phyloP scores from a whole-genome alignment of 2,888 invertebrate species.

The Eupithecia subfuscata region DNA sequence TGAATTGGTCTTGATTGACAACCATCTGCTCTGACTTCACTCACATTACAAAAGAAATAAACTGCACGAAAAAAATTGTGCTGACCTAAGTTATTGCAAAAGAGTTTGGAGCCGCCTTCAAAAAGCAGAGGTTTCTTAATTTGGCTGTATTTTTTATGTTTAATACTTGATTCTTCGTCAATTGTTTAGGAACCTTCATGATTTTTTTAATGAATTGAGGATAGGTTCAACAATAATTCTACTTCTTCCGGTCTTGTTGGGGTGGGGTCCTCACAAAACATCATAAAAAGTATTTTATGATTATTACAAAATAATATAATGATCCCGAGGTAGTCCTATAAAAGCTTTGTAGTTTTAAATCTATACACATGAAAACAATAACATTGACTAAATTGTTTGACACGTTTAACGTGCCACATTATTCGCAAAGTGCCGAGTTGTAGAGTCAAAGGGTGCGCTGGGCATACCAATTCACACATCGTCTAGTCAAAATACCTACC shows the following conservation, averaged over 20 bases:
- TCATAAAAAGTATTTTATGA: neutral
- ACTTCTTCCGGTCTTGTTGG: neutral
- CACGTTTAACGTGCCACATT: slow-evolving; percentile 14
- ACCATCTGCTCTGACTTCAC: slow-evolving; percentile 7
- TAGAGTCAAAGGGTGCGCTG: slow-evolving; percentile 22
- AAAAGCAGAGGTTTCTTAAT: neutral
- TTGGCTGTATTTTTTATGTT: neutral
- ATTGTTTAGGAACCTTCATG: neutral
- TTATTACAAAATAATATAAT: neutral
- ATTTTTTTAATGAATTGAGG: neutral
- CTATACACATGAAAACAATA: neutral
- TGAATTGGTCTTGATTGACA: neutral
- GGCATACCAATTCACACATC: slow-evolving; percentile 38
- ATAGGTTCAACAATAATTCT: no score
- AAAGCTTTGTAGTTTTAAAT: neutral
- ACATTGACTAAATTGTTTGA: neutral
- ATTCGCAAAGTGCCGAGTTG: slow-evolving; percentile 33
- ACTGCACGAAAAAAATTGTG: neutral
- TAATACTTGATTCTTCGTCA: neutral
- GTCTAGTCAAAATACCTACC: slow-evolving; percentile 18
- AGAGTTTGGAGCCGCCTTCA: neutral
- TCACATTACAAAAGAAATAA: neutral
- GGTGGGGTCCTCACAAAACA: neutral
- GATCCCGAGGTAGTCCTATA: neutral
- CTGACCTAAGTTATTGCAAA: neutral